Conservation (phyloP, 2,113 vertebrate genomes). For the human region DNA sequence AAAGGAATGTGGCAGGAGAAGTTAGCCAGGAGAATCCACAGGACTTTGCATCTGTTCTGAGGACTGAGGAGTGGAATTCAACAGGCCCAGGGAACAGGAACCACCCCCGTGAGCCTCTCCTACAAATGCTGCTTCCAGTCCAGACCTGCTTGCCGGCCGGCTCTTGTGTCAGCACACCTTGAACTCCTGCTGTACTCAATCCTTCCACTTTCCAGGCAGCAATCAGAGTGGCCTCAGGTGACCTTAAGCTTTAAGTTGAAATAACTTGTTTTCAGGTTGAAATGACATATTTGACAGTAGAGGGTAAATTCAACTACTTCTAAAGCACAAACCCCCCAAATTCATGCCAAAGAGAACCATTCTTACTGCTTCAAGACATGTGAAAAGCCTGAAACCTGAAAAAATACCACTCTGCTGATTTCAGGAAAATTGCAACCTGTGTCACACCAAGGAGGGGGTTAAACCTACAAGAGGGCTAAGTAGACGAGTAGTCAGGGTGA, state of each 20-base stretch:
- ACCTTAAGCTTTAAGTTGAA: not conserved
- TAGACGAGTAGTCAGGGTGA: not conserved
- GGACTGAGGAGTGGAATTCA: no score
- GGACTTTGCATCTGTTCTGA: not conserved
- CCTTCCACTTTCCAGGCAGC: not conserved
- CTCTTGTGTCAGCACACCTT: not conserved
- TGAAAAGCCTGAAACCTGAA: not conserved
- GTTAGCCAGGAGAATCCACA: rapidly evolving
- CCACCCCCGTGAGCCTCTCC: no score
- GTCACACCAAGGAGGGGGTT: no score
- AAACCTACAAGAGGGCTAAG: not conserved
- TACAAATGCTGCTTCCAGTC: not conserved
- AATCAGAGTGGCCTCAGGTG: not conserved
- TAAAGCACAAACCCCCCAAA: not conserved
- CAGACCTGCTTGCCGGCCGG: not conserved
- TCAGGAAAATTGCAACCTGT: no score
- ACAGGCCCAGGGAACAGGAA: not conserved
- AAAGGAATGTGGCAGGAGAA: no score
- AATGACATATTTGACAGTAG: not conserved
- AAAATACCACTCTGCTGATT: not conserved
- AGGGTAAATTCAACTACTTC: not conserved
- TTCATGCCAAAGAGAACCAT: not conserved
- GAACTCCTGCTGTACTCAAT: rapidly evolving
- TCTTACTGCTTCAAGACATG: not conserved
- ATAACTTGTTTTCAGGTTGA: not conserved